phyloP scores from a whole-genome alignment of 2,888 invertebrate species.

The Drosophila prolongata region DNA sequence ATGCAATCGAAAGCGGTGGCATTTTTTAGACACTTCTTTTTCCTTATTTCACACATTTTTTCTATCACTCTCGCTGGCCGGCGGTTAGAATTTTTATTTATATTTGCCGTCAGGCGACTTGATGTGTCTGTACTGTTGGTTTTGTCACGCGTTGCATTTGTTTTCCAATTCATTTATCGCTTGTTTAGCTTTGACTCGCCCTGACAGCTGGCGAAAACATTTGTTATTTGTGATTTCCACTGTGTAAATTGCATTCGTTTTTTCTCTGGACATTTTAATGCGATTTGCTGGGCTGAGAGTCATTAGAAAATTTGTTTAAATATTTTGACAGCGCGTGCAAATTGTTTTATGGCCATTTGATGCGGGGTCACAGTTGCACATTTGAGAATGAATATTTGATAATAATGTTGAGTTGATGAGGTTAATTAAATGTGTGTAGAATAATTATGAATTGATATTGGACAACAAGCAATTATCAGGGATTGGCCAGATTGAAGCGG shows the following conservation, averaged over 20 bases:
- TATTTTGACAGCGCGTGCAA: constrained; percentile 42
- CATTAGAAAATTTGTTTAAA: constrained; percentile 39
- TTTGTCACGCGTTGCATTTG: constrained; percentile 48
- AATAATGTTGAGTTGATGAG: constrained; percentile 23
- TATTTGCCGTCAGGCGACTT: constrained; percentile 25
- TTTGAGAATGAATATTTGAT: constrained; percentile 41
- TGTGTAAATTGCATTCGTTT: constrained; percentile 20
- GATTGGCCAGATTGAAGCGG: constrained; percentile 33
- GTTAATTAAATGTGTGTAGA: constrained; percentile 30
- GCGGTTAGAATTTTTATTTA: constrained; percentile 54
- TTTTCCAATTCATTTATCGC: constrained; percentile 37
- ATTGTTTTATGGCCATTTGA: constrained; percentile 34
- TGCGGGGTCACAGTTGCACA: constrained; percentile 7
- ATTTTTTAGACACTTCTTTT: constrained; percentile 35
- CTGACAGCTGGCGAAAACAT: constrained; percentile 49
- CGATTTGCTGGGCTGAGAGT: constrained; percentile 28
- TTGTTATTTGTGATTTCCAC: constrained; percentile 34
- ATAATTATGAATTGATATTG: constrained; percentile 29
- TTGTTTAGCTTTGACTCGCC: constrained; percentile 41
- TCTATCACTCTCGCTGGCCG: constrained; percentile 49
- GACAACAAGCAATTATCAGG: constrained; percentile 31
- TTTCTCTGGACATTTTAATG: constrained; percentile 25
- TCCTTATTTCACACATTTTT: constrained; percentile 23
- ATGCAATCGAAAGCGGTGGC: constrained; percentile 58
- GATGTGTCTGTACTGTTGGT: constrained; percentile 17